Base-by-base conservation (phyloP, 2,797 vertebrate species). In the Threskiornis aethiopicus region DNA sequence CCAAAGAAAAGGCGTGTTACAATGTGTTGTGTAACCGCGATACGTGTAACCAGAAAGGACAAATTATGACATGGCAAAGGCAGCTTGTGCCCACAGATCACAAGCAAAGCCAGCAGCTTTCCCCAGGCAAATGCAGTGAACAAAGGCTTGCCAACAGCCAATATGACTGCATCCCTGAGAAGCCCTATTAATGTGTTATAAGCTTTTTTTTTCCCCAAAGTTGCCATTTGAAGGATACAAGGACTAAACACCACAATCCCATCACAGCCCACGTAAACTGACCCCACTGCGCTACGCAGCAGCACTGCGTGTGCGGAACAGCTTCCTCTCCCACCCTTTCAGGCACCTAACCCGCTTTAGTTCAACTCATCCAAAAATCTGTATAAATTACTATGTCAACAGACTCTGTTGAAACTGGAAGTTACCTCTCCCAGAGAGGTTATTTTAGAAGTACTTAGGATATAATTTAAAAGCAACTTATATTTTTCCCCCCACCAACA, bases 151-250 rank as follows among this genome's bases (percentile, higher is more conserved):
- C 88, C 86, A 80, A 59, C 33, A 86, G 82, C 87, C 76, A 51
- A 33, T 55, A 69, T 37, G 82, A 87, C 69, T 46, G 65, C 91
- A 67, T 54, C 96, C 95, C 97, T 89, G 89, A 95, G 95, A 71
- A 90, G 58, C 82, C 58, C 49, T 39, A 21, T 42, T 90, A n/a
- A 87, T 58, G 80, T 9, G 33, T 42, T 24, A 21, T 1, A 8
- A 15, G 26, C 29, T 54, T 37, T n/a, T 47, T 54, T 51, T 51
- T n/a, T 35, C 21, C 12, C 19, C 9, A 5, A 57, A 77, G 26
- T 18, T 28, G 33, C 49, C 19, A 8, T 52, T 58, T 66, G 65
- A 93, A 66, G 58, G 39, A 8, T 5, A 33, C 42, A 52, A 69
- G 44, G n/a, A 39, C 28, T 39, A 16, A 80, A 25, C 35, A 29